Evolutionary conservation across 2,888 invertebrate species (phyloP).

Genomic region (Pyrgus malvae): DNA sequence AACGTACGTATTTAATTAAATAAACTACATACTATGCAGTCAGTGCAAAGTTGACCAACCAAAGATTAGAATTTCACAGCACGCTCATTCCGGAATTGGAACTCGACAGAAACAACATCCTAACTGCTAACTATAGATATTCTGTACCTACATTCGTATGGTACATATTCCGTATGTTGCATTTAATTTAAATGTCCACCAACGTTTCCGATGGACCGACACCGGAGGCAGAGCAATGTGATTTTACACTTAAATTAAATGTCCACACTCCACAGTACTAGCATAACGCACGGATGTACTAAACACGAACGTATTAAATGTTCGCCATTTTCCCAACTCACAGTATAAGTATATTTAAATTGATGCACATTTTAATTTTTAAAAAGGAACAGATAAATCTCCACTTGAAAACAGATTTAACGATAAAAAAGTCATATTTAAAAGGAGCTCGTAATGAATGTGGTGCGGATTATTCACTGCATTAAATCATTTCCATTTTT

Average conservation of each 20-base stretch:
- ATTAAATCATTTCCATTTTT: conserved; percentile 39
- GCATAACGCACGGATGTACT: background rate
- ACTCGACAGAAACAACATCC: conserved; percentile 49
- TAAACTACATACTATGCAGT: too few relatives aligned
- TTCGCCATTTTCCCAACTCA: background rate
- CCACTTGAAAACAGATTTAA: too few relatives aligned
- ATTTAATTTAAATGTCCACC: too few relatives aligned
- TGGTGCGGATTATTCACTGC: too few relatives aligned
- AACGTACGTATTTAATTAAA: too few relatives aligned
- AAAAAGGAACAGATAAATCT: background rate
- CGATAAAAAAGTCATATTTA: too few relatives aligned
- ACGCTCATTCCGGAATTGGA: conserved; percentile 43
- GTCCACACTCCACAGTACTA: background rate
- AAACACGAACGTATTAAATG: background rate
- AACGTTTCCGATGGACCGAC: conserved; percentile 35
- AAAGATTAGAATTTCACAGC: background rate
- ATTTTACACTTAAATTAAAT: background rate
- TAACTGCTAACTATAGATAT: conserved; percentile 30
- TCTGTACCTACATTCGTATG: conserved; percentile 3
- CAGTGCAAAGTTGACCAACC: background rate
- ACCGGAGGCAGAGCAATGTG: background rate
- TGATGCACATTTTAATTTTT: too few relatives aligned
- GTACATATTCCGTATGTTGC: conserved; percentile 12
- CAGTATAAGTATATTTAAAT: too few relatives aligned
- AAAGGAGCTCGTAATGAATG: too few relatives aligned